phyloP scores from a whole-genome alignment of 2,113 vertebrate species.

The Percopsis transmontana region DNA sequence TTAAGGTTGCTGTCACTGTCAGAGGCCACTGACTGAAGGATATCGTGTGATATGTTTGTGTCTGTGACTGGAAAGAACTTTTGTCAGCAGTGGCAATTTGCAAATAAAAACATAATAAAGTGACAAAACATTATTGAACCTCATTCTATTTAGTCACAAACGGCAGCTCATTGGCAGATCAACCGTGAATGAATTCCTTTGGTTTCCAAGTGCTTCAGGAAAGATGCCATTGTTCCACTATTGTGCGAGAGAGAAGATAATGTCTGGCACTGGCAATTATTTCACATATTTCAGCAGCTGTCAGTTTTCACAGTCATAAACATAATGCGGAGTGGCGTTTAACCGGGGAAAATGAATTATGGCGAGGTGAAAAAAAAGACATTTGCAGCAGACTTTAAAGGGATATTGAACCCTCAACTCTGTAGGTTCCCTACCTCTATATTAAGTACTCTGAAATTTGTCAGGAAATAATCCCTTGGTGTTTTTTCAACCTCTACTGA shows the following conservation, averaged over 20 bases:
- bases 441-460: no score
- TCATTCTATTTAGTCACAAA: slow-evolving; percentile 18
- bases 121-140: slow-evolving; percentile 18
- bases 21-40: not conserved
- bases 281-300: slow-evolving; percentile 53
- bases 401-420: no score
- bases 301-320: slow-evolving; percentile 39
- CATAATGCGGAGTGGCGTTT: slow-evolving; percentile 42
- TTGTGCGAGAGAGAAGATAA: slow-evolving; percentile 42
- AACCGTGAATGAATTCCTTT: slow-evolving; percentile 12
- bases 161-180: slow-evolving; percentile 13
- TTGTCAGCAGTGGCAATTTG: not conserved
- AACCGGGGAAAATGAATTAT: not conserved
- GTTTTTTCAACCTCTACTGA: no score
- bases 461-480: no score
- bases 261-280: slow-evolving; percentile 48
- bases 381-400: not conserved
- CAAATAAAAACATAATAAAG: not conserved
- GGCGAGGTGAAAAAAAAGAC: not conserved
- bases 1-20: not conserved
- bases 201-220: slow-evolving; percentile 15
- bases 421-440: no score
- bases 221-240: slow-evolving; percentile 41
- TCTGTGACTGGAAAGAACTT: no score
- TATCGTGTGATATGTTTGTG: not conserved